These are phyloP conservation scores for Phyllotreta cruciferae DNA, from an alignment of 2,888 invertebrate species.

Conservation along the genomic window DNA sequence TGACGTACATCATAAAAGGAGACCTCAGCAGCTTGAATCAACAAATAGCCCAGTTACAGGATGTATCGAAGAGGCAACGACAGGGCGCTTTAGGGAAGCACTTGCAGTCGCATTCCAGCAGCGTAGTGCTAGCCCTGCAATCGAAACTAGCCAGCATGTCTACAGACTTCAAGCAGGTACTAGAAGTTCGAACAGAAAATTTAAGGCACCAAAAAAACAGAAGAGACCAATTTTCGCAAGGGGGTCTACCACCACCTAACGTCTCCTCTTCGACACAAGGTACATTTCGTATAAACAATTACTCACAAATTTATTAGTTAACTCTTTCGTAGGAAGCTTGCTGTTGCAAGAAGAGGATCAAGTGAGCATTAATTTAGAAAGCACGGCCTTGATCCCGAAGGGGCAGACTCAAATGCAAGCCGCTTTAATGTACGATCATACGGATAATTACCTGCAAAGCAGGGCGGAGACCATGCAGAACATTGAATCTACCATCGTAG, in stretches of 20 bases:
- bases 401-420: conserved; percentile 66
- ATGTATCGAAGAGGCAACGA: conserved; percentile 78
- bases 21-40: conserved; percentile 94
- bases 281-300: conserved; percentile 31
- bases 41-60: conserved; percentile 92
- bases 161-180: conserved; percentile 95
- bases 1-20: conserved; percentile 96
- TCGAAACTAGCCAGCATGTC: conserved; percentile 97
- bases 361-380: conserved; percentile 86
- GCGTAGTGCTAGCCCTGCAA: conserved; percentile 90
- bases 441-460: conserved; percentile 88
- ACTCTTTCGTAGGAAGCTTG: conserved; percentile 52
- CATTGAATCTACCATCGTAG: conserved; percentile 98
- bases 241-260: conserved; percentile 68
- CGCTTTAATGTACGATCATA: conserved; percentile 81
- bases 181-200: conserved; percentile 98
- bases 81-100: conserved; percentile 72
- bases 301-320: too few species aligned
- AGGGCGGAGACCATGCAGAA: conserved; percentile 99
- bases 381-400: conserved; percentile 59
- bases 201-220: conserved; percentile 93
- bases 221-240: conserved; percentile 88
- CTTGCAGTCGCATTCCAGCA: conserved; percentile 90
- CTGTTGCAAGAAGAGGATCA: conserved; percentile 69
- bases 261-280: conserved; percentile 60